These are phyloP conservation scores for Cynopterus brachyotis DNA, from an alignment of 2,113 vertebrate genomes.

Conservation along the genomic window DNA sequence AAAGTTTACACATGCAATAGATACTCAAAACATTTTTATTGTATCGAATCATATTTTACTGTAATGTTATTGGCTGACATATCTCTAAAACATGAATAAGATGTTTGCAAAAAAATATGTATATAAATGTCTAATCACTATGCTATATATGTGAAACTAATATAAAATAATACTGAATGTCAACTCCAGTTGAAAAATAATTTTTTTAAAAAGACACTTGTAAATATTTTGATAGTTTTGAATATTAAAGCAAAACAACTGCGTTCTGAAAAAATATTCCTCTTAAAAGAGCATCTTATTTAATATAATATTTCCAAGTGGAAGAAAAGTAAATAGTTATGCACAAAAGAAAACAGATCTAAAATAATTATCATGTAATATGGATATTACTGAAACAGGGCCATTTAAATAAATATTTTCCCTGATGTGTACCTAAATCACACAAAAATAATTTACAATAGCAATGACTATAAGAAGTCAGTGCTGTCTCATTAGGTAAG, in stretches of 20 bases:
- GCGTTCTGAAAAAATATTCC: background rate
- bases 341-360: conserved; percentile 20
- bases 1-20: background rate
- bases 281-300: background rate
- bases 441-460: conserved; percentile 43
- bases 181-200: too few relatives aligned
- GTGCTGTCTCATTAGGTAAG: conserved; percentile 8
- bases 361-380: background rate
- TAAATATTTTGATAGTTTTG: conserved; percentile 10
- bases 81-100: background rate
- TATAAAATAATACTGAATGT: too few relatives aligned
- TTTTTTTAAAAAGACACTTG: background rate
- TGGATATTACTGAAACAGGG: background rate
- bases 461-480: background rate
- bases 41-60: background rate
- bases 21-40: background rate
- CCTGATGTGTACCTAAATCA: background rate
- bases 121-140: too few relatives aligned
- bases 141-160: too few relatives aligned
- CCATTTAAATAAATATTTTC: conserved; percentile 25
- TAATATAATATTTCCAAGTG: conserved; percentile 10
- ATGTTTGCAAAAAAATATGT: background rate
- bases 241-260: conserved; percentile 18
- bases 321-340: conserved; percentile 19
- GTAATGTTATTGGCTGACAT: background rate